These are phyloP conservation scores for Acrobasis suavella DNA, from an alignment of 2,888 invertebrate species.

Conservation along the genomic window DNA sequence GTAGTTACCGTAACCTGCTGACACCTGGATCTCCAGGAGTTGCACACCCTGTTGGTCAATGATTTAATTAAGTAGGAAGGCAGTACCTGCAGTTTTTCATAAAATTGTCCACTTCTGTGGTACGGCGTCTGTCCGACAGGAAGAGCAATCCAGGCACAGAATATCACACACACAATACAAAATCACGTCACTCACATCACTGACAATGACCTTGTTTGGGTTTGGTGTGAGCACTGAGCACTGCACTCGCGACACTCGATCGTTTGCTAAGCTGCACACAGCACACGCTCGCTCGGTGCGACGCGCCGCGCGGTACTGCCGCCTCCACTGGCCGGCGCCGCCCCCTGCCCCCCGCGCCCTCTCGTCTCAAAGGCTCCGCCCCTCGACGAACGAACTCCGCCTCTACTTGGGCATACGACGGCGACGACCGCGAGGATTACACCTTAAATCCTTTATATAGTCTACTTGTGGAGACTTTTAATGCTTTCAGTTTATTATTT, in stretches of 20 bases:
- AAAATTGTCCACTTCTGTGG: not conserved
- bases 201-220: not conserved
- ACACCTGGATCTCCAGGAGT: no score
- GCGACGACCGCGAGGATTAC: not conserved
- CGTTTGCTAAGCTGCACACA: constrained; percentile 3
- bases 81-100: constrained; percentile 10
- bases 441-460: no score
- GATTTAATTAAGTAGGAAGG: not conserved
- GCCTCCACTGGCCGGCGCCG: constrained; percentile 25
- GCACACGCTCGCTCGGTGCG: constrained; percentile 38
- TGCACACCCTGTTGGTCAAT: not conserved
- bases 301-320: constrained; percentile 59
- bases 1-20: no score
- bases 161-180: constrained; percentile 13
- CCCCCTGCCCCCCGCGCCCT: constrained; percentile 65
- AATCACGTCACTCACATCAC: constrained; percentile 16
- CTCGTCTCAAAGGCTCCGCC: constrained; percentile 23
- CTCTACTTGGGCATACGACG: not conserved
- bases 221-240: constrained; percentile 17
- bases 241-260: constrained; percentile 24
- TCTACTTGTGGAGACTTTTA: no score
- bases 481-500: no score
- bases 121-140: not conserved
- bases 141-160: constrained; percentile 15
- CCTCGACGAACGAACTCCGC: not conserved